phyloP scores from a whole-genome alignment of 2,113 vertebrate genomes.

The Bolborhynchus lineola region DNA sequence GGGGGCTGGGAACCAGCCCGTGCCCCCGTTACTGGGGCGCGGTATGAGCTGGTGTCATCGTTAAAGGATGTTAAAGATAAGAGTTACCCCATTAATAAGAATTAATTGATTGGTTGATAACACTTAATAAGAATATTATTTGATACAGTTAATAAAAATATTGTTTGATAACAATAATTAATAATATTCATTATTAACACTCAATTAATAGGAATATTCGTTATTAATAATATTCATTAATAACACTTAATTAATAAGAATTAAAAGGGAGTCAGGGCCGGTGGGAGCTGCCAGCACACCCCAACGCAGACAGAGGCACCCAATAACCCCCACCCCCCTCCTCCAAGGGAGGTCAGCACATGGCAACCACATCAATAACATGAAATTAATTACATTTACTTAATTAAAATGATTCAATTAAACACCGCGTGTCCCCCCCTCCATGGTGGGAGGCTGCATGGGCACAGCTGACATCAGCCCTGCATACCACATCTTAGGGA shows the following conservation, averaged over 20 bases:
- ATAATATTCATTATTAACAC: no score
- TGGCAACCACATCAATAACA: background rate
- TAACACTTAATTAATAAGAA: background rate
- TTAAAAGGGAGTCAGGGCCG: accelerated
- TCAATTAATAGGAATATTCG: no score
- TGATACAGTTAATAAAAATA: no score
- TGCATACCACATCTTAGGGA: background rate
- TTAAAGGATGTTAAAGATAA: background rate
- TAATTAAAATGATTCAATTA: background rate
- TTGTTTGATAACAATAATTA: no score
- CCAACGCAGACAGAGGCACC: accelerated
- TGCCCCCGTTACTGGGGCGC: no score
- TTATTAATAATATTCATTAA: no score
- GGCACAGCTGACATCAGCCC: accelerated
- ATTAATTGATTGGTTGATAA: no score
- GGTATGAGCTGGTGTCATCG: no score
- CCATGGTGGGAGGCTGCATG: accelerated
- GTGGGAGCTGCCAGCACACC: background rate
- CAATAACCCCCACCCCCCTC: background rate
- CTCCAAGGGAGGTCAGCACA: accelerated
- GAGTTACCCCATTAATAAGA: no score
- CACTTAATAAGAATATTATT: no score
- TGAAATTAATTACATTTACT: background rate
- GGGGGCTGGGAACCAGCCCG: no score
- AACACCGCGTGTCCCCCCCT: background rate